Percentiles rank a stretch among this genome's conserved stretches.
These are phyloP conservation scores for Hanleya hanleyi DNA, from an alignment of 2,888 invertebrate genomes.

Conservation along the genomic window DNA sequence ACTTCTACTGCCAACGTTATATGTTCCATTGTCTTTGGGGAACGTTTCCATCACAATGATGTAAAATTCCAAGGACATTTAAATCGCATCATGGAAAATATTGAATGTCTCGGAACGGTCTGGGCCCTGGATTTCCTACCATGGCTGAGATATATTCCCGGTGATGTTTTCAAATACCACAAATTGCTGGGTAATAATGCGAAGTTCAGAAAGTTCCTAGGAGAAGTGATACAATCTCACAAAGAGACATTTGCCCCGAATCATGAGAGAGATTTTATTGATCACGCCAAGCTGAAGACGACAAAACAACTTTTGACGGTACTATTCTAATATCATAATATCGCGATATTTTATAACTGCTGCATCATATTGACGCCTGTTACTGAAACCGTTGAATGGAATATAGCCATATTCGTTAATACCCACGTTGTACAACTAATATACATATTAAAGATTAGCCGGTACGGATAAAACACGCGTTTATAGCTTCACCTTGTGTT, in stretches of 20 bases:
- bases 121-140: background rate
- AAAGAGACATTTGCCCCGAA: background rate
- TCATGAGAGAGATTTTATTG: background rate
- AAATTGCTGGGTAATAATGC: background rate
- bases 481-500: too few species aligned
- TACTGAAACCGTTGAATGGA: too few species aligned
- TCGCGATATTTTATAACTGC: too few species aligned
- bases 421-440: too few species aligned
- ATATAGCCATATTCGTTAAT: too few species aligned
- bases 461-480: too few species aligned
- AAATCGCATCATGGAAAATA: background rate
- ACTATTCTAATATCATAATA: too few species aligned
- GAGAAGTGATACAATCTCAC: background rate
- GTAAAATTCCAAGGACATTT: background rate
- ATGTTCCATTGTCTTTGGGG: background rate
- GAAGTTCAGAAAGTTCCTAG: background rate
- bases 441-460: too few species aligned
- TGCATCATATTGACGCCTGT: too few species aligned
- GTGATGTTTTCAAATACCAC: background rate
- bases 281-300: background rate
- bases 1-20: background rate
- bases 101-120: too few species aligned
- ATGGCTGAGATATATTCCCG: background rate
- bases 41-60: background rate
- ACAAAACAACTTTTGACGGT: background rate